A percentile compares a stretch with the other conserved stretches of the same genome.
Evolutionary conservation across 2,113 vertebrate genomes (phyloP).

Genomic region (Pluvialis apricaria): DNA sequence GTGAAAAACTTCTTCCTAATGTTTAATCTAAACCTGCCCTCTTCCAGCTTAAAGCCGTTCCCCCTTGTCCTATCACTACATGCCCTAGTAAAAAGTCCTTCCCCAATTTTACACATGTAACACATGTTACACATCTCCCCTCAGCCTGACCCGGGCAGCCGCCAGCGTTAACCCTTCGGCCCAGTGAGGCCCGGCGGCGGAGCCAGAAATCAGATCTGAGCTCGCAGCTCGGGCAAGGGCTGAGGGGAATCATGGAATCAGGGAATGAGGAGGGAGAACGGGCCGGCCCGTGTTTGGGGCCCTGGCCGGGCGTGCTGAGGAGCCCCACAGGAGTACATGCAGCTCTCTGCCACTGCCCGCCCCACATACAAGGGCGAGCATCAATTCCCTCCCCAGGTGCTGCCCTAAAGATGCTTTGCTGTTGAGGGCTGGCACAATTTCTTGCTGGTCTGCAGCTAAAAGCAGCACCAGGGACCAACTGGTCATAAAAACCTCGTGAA

Average conservation of each 20-base stretch:
- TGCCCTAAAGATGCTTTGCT: not conserved
- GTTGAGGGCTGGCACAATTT: not conserved
- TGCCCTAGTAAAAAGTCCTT: no score
- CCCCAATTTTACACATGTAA: no score
- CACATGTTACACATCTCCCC: no score
- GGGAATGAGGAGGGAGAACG: accelerated
- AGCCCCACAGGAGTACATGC: accelerated
- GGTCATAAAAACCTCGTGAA: not conserved
- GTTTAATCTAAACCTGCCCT: no score
- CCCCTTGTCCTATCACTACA: no score
- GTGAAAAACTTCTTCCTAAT: no score
- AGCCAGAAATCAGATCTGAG: not conserved
- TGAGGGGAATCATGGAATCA: not conserved
- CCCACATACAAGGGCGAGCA: no score
- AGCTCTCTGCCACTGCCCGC: not conserved
- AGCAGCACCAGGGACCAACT: not conserved
- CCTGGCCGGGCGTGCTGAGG: not conserved
- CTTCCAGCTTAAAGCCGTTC: no score
- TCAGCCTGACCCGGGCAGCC: not conserved
- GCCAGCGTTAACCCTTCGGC: not conserved
- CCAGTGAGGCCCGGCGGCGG: not conserved
- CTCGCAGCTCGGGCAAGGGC: not conserved
- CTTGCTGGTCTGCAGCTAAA: not conserved
- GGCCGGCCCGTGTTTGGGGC: accelerated
- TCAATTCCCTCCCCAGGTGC: not conserved